Percentiles rank a stretch among this genome's conserved stretches.
Conservation (phyloP, 2,797 vertebrate species). For the Pseudomugil tenellus region DNA sequence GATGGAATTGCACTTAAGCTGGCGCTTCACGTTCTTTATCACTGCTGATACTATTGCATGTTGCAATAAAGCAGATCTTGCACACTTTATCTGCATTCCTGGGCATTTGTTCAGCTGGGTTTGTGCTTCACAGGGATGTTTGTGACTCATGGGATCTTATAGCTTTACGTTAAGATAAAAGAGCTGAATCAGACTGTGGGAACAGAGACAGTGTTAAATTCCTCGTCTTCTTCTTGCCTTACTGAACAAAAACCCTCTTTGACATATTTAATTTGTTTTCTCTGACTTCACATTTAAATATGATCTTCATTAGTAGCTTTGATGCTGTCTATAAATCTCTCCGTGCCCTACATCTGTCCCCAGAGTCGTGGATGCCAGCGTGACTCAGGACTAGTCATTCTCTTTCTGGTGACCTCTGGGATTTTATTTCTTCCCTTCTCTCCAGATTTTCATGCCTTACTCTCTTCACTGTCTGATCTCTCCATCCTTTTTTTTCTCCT, state of each 20-base stretch:
- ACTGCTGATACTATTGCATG: slow-evolving; percentile 14
- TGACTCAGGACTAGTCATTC: slow-evolving; percentile 69
- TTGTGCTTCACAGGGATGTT: slow-evolving; percentile 21
- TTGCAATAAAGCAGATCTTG: slow-evolving; percentile 36
- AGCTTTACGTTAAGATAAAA: slow-evolving; percentile 10
- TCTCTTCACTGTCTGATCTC: slow-evolving; percentile 4
- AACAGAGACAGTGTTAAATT: slow-evolving; percentile 7
- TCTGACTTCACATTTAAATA: slow-evolving; percentile 7
- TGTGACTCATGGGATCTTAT: slow-evolving; percentile 53
- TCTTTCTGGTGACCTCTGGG: slow-evolving; percentile 62
- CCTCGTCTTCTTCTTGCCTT: neutral
- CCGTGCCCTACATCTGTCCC: slow-evolving; percentile 44
- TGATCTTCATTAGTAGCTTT: slow-evolving; percentile 7
- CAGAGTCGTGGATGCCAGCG: slow-evolving; percentile 32
- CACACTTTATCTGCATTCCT: slow-evolving; percentile 45
- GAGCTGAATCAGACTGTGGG: slow-evolving; percentile 17
- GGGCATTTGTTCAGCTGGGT: slow-evolving; percentile 23
- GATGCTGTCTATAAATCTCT: slow-evolving; percentile 5
- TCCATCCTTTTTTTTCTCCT: slow-evolving; percentile 18
- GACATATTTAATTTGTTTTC: neutral
- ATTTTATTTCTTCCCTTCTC: slow-evolving; percentile 34
- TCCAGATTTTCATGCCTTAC: neutral
- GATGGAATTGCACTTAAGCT: neutral
- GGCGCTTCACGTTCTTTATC: neutral
- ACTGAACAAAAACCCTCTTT: slow-evolving; percentile 22